Conservation (phyloP, 1,140 invertebrate species). For the Notospermus geniculatus region DNA sequence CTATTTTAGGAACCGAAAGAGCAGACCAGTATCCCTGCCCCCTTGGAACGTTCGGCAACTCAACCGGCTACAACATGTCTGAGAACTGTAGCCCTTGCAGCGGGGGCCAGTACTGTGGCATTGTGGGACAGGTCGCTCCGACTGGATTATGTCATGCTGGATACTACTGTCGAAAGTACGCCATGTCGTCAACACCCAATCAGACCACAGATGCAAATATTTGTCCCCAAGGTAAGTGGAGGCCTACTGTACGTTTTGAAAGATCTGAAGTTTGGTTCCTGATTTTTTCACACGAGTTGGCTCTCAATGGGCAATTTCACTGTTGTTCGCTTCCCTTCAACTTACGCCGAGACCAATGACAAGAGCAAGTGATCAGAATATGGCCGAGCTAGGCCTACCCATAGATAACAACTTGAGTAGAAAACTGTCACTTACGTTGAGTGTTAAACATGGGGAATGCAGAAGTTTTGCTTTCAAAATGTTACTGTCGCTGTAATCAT, state of each 20-base stretch:
- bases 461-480: neutral
- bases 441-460: too few species aligned
- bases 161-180: conserved; percentile 39
- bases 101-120: conserved; percentile 39
- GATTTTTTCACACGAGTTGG: too few species aligned
- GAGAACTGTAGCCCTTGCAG: conserved; percentile 39
- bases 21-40: conserved; percentile 37
- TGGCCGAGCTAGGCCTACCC: too few species aligned
- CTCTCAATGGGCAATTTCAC: too few species aligned
- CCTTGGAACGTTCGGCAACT: conserved; percentile 44
- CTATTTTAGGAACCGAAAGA: conserved; percentile 33
- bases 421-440: too few species aligned
- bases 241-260: neutral
- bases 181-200: conserved; percentile 37
- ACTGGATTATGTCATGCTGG: conserved; percentile 40
- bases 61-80: conserved; percentile 38
- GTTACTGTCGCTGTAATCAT: too few species aligned
- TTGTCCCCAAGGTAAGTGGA: conserved; percentile 43
- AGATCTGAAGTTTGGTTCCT: too few species aligned
- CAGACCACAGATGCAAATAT: conserved; percentile 40
- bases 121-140: conserved; percentile 34
- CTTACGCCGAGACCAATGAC: too few species aligned
- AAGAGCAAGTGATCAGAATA: too few species aligned
- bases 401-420: too few species aligned
- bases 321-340: too few species aligned